A percentile compares a stretch with the other conserved stretches of the same genome.
Conservation (phyloP, 2,888 invertebrate genomes). For the Ligdia adustata region DNA sequence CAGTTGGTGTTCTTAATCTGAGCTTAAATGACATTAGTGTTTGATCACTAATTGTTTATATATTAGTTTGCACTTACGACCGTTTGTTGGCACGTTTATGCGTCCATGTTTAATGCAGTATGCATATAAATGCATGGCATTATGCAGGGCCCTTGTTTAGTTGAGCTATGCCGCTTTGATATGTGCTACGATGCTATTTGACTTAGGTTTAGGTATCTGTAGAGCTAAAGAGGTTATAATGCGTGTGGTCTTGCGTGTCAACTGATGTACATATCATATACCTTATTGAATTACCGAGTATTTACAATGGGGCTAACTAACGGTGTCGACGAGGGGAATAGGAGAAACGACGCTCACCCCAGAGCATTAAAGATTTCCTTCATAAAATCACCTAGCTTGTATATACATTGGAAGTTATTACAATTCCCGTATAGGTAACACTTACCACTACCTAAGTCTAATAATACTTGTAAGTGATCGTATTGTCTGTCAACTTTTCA, state of each 20-base stretch:
- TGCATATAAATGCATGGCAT: slow-evolving; percentile 34
- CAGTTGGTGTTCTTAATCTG: slow-evolving; percentile 20
- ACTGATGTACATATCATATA: too few relatives aligned
- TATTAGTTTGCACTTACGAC: slow-evolving; percentile 28
- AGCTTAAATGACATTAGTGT: slow-evolving; percentile 21
- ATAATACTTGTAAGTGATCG: too few relatives aligned
- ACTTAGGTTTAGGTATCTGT: slow-evolving; percentile 1
- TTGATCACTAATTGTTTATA: slow-evolving; percentile 30
- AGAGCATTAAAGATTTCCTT: too few relatives aligned
- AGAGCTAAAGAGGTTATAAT: not conserved
- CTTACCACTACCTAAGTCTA: too few relatives aligned
- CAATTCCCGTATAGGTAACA: too few relatives aligned
- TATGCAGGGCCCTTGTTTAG: slow-evolving; percentile 27
- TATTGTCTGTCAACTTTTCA: too few relatives aligned
- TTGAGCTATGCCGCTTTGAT: slow-evolving; percentile 21
- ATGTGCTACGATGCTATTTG: slow-evolving; percentile 12
- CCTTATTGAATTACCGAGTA: too few relatives aligned
- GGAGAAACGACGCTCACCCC: too few relatives aligned
- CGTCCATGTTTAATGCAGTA: slow-evolving; percentile 24
- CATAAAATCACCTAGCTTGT: too few relatives aligned
- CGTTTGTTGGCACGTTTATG: slow-evolving; percentile 21
- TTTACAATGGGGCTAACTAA: too few relatives aligned
- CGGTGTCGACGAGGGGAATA: too few relatives aligned
- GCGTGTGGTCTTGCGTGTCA: slow-evolving; percentile 18
- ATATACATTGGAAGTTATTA: too few relatives aligned